A percentile compares a stretch with the other conserved stretches of the same genome.
phyloP scores from a whole-genome alignment of 2,797 vertebrate genomes.

The Pterois miles region DNA sequence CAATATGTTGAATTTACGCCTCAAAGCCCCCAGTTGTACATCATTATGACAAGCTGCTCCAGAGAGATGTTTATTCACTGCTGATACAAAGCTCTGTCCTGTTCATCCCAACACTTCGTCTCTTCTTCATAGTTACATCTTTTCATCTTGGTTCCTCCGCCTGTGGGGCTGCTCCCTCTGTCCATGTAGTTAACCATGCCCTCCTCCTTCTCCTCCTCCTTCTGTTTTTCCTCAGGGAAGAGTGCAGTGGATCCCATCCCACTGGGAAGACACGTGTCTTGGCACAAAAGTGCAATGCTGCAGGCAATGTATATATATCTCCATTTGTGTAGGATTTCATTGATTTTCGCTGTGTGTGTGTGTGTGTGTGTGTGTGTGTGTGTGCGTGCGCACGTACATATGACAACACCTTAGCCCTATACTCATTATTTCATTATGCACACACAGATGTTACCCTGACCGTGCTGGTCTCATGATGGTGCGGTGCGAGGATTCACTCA shows the following conservation, averaged over 20 bases:
- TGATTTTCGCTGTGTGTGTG: constrained; percentile 66
- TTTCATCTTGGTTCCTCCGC: constrained; percentile 54
- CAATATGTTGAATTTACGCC: constrained; percentile 63
- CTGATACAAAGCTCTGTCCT: constrained; percentile 50
- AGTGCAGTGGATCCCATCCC: constrained; percentile 57
- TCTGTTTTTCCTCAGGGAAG: constrained; percentile 53
- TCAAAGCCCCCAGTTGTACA: constrained; percentile 33
- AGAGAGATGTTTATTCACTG: constrained; percentile 46
- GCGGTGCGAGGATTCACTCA: constrained; percentile 63
- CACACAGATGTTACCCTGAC: constrained; percentile 50
- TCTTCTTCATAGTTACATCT: constrained; percentile 53
- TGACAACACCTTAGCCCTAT: constrained; percentile 43
- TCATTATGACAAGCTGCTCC: constrained; percentile 22
- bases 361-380: constrained; percentile 32
- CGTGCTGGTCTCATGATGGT: constrained; percentile 47
- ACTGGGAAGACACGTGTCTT: constrained; percentile 66
- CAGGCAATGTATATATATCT: constrained; percentile 78
- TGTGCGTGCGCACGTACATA: constrained; percentile 30
- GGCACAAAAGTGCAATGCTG: constrained; percentile 74
- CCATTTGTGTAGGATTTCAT: constrained; percentile 77
- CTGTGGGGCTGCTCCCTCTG: constrained; percentile 45
- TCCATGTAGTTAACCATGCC: constrained; percentile 53
- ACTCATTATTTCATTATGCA: constrained; percentile 63
- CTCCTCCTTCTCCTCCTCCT: constrained; percentile 52
- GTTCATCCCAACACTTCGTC: constrained; percentile 41